Conservation (phyloP, 1,140 invertebrate genomes). For the Hyposmocoma kahamanoa region DNA sequence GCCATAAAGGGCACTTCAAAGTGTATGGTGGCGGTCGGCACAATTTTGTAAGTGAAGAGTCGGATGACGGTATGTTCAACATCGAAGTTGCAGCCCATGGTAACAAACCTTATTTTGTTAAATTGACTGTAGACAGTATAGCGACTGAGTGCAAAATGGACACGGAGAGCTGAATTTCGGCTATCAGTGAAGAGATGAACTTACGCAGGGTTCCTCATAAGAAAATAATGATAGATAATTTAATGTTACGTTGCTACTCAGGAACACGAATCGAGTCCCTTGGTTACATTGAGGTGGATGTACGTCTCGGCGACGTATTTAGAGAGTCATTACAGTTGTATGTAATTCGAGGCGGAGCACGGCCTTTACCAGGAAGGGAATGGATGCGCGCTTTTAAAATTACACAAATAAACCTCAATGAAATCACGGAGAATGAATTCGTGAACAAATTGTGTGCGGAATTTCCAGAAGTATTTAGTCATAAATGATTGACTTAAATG, state of each 20-base stretch:
- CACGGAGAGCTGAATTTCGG: conserved; percentile 4
- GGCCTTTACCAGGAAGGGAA: conserved; percentile 25
- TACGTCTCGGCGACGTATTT: conserved; percentile 1
- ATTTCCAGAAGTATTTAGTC: conserved; percentile 25
- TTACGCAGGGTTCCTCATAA: background rate
- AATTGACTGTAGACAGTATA: background rate
- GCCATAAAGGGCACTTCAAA: background rate
- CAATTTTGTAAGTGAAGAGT: background rate
- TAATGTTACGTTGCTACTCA: conserved; percentile 1
- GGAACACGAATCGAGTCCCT: conserved; percentile 9
- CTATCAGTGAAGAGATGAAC: conserved; percentile 1
- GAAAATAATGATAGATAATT: background rate
- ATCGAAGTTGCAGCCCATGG: background rate
- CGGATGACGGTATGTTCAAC: background rate
- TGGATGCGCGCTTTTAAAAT: conserved; percentile 23
- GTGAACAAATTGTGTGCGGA: conserved; percentile 16
- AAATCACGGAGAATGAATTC: conserved; percentile 13
- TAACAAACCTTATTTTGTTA: conserved; percentile 5
- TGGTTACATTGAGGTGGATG: conserved; percentile 19
- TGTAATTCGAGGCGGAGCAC: conserved; percentile 23
- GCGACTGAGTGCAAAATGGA: background rate
- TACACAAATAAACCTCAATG: conserved; percentile 19
- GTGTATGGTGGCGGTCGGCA: background rate
- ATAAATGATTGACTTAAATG: no score
- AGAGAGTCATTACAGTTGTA: conserved; percentile 20